phyloP scores from a whole-genome alignment of 2,888 invertebrate species.

The Xylophagus ater region DNA sequence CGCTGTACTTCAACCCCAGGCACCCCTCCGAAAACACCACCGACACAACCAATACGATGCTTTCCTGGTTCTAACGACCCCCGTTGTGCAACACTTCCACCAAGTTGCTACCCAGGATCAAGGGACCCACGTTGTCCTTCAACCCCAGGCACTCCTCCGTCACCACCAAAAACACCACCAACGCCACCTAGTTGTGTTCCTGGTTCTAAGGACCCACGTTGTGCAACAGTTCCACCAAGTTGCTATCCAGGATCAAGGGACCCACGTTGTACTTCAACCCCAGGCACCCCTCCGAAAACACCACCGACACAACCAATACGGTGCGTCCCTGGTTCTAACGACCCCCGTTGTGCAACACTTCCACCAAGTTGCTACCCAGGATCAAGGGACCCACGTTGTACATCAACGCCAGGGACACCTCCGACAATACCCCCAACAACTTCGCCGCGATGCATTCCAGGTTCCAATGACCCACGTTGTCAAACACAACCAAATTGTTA shows the following conservation, averaged over 20 bases:
- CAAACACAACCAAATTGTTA: slow-evolving; percentile 27
- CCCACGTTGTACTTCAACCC: slow-evolving; percentile 20
- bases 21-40: slow-evolving; percentile 9
- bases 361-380: slow-evolving; percentile 26
- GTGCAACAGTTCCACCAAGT: slow-evolving; percentile 17
- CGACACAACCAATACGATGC: no score
- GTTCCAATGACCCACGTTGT: slow-evolving; percentile 21
- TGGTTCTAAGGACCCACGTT: slow-evolving; percentile 35
- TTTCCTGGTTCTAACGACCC: slow-evolving; percentile 30
- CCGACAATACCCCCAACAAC: slow-evolving; percentile 23
- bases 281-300: slow-evolving; percentile 5
- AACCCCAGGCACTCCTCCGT: slow-evolving; percentile 24
- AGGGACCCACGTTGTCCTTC: slow-evolving; percentile 32
- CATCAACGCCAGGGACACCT: slow-evolving; percentile 25
- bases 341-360: slow-evolving; percentile 25
- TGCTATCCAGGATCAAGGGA: slow-evolving; percentile 30
- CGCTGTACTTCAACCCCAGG: slow-evolving; percentile 4
- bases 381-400: slow-evolving; percentile 29
- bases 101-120: slow-evolving; percentile 32
- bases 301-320: no score
- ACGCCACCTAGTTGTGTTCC: slow-evolving; percentile 30
- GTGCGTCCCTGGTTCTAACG: slow-evolving; percentile 31
- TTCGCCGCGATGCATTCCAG: slow-evolving; percentile 22
- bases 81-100: slow-evolving; percentile 26
- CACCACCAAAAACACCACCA: slow-evolving; percentile 16